Conservation (phyloP, 2,888 invertebrate species). For the Gymnocheta viridis region DNA sequence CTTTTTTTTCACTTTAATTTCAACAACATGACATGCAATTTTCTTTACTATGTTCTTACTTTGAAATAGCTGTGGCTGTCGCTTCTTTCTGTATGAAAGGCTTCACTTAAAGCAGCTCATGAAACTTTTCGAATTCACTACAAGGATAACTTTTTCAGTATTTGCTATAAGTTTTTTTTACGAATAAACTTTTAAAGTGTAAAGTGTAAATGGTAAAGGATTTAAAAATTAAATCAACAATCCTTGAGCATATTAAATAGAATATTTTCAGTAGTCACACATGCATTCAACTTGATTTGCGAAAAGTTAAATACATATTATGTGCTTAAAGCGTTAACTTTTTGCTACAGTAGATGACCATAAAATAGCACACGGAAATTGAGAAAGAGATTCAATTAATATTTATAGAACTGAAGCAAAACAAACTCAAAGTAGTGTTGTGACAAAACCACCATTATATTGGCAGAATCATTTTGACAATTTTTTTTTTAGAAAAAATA, state of each 20-base stretch:
- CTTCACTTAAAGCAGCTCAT: conserved; percentile 18
- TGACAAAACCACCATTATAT: too few relatives aligned
- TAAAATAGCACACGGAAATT: not conserved
- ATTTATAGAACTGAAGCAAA: not conserved
- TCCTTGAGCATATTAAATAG: conserved; percentile 19
- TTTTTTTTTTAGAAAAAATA: too few relatives aligned
- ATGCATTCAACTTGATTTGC: not conserved
- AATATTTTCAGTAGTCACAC: conserved; percentile 1
- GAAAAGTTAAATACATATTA: not conserved
- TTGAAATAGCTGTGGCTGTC: not conserved
- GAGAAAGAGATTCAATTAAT: not conserved
- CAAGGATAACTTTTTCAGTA: conserved; percentile 29
- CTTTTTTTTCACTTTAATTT: conserved; percentile 15
- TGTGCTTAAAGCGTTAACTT: not conserved
- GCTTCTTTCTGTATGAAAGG: not conserved
- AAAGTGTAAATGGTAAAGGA: too few relatives aligned
- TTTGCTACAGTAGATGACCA: not conserved
- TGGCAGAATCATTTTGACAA: too few relatives aligned
- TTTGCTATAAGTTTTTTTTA: conserved; percentile 5
- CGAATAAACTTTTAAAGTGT: not conserved
- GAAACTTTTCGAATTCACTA: conserved; percentile 47
- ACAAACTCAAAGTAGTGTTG: too few relatives aligned
- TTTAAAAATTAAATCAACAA: conserved; percentile 15
- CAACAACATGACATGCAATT: conserved; percentile 46
- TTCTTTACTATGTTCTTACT: not conserved